Percentiles rank a stretch among this genome's conserved stretches.
Conservation (phyloP, 2,888 invertebrate species). For the Dasysyrphus albostriatus region DNA sequence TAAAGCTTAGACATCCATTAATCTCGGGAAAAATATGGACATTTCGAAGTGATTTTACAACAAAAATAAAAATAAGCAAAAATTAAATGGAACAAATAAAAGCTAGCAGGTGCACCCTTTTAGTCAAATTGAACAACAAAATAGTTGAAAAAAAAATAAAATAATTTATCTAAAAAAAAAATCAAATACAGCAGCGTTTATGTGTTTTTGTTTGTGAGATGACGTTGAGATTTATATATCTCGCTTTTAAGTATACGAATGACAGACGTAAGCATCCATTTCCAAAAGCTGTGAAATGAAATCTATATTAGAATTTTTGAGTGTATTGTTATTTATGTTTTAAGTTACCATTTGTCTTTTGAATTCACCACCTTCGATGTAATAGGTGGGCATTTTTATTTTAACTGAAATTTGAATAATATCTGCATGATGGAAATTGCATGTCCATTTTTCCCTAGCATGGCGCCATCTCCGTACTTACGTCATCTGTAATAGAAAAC, state of each 20-base stretch:
- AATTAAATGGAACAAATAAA: slow-evolving; percentile 23
- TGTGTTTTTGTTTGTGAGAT: slow-evolving; percentile 25
- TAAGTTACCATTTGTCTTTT: slow-evolving; percentile 44
- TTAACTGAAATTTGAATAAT: slow-evolving; percentile 21
- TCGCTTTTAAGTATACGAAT: slow-evolving; percentile 22
- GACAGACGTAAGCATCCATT: slow-evolving; percentile 4
- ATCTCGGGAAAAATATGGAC: slow-evolving; percentile 52
- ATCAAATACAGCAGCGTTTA: slow-evolving; percentile 62
- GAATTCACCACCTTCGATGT: slow-evolving; percentile 21
- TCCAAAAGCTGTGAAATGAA: slow-evolving; percentile 44
- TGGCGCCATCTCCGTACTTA: slow-evolving; percentile 68
- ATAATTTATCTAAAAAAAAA: slow-evolving; percentile 49
- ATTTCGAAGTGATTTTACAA: slow-evolving; percentile 29
- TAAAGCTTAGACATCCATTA: slow-evolving; percentile 39
- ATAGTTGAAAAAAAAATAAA: slow-evolving; percentile 7
- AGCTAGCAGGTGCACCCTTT: slow-evolving; percentile 58
- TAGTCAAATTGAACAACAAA: slow-evolving; percentile 33
- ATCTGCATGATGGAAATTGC: slow-evolving; percentile 41
- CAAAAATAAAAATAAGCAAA: slow-evolving; percentile 17
- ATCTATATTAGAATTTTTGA: not conserved
- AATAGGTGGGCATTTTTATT: not conserved
- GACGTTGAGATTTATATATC: slow-evolving; percentile 39
- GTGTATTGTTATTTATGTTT: not conserved
- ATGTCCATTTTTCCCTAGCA: slow-evolving; percentile 45
- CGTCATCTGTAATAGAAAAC: slow-evolving; percentile 59